Evolutionary conservation across 1,140 invertebrate genomes (phyloP).

Genomic region (Drosophila nannoptera): DNA sequence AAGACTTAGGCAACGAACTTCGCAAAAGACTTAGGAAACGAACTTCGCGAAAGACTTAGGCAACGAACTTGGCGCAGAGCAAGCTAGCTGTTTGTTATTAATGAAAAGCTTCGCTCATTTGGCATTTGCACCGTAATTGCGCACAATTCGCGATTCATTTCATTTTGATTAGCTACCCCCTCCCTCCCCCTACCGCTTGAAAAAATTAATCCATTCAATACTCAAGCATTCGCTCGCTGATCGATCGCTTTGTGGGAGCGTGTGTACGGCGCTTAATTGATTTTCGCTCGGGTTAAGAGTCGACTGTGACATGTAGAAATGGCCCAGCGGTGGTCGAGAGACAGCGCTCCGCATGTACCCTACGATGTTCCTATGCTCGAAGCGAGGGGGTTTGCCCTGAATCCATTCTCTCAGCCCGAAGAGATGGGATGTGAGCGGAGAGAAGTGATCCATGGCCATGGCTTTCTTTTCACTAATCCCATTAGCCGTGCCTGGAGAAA

Average conservation of each 20-base stretch:
- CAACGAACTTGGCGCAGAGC: constrained; percentile 3
- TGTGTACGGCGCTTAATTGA: constrained; percentile 59
- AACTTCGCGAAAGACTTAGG: constrained; percentile 11
- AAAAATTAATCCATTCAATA: constrained; percentile 30
- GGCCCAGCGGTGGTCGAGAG: constrained; percentile 30
- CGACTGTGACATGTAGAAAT: constrained; percentile 57
- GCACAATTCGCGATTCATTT: constrained; percentile 59
- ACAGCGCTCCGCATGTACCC: no score
- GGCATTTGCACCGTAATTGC: constrained; percentile 57
- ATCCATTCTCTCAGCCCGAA: no score
- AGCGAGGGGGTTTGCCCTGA: no score
- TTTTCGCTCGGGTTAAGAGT: constrained; percentile 70
- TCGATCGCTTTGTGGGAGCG: constrained; percentile 51
- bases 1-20: constrained; percentile 1
- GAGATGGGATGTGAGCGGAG: no score
- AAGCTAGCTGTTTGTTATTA: not conserved
- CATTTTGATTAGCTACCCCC: constrained; percentile 49
- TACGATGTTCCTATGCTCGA: no score
- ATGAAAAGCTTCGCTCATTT: constrained; percentile 28
- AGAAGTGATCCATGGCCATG: no score
- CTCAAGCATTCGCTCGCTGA: constrained; percentile 40
- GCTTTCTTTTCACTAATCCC: no score
- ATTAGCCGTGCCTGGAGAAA: no score
- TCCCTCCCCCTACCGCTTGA: no score
- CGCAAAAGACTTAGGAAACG: not conserved